Evolutionary conservation across 2,113 vertebrate genomes (phyloP), one percentile per base, ranked within the genome.

Genomic region (Tonatia bakeri): DNA sequence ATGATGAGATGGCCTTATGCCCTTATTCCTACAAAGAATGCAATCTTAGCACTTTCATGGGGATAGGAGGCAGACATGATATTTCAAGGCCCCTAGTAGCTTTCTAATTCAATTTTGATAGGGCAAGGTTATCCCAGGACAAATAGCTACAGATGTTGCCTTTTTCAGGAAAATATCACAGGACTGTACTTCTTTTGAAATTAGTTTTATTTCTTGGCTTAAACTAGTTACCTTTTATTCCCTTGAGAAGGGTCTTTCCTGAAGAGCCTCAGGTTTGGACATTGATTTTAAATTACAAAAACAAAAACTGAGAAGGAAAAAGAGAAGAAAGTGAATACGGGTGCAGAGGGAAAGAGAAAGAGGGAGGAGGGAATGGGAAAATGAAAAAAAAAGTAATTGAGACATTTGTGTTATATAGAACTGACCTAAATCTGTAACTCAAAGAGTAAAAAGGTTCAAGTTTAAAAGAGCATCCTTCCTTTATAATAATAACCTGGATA

Each of bases 211-310:
- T 92, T 70, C 52, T 88, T 65, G 26, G 10, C 59, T 92, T 92
- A 40, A 88, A 38, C 26, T 77, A 83, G 20, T 38, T 65, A 72
- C 33, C 33, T 94, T 83, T 91, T 90, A 87, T 90, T 84, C 43
- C 79, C 59, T 90, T 13, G 31, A 94, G 69, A 76, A 87, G 83
- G 65, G 8, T 77, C 19, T 95, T 89, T n/a, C 19, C 31, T 73
- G 28, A 65, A 90, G n/a, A 87, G 22, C 2, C 40, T 56, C 20
- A 43, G 19, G 11, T 85, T 91, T 95, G 86, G 56, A 80, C 40
- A 70, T 47, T 77, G 43, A 70, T 85, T 97, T 96, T 75, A 93
- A 89, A 28, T 70, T 79, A 47, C 9, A 92, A 85, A 89, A 91
- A 77, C 28, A 93, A 90, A 96, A 81, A 28, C 26, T 61, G 15